These are phyloP conservation scores for Epicampocera succincta DNA, from an alignment of 2,888 invertebrate genomes.

Conservation along the genomic window DNA sequence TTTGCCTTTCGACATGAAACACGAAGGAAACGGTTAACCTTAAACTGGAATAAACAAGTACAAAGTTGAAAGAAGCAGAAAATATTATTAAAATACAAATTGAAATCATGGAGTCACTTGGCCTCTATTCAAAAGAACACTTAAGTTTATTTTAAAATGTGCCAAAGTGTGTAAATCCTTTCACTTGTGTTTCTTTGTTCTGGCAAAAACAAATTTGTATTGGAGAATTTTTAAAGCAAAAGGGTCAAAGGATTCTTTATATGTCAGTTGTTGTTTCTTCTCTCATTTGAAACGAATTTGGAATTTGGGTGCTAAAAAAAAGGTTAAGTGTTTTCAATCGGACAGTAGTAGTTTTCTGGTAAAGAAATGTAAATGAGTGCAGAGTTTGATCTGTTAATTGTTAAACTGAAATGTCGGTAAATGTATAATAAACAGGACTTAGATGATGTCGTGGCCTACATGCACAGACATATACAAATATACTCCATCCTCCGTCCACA, in stretches of 20 bases:
- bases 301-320: constrained; percentile 37
- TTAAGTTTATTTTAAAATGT: constrained; percentile 39
- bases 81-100: constrained; percentile 24
- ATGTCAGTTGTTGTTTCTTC: constrained; percentile 13
- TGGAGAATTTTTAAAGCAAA: constrained; percentile 9
- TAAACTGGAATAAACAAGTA: constrained; percentile 15
- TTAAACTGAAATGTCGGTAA: too few species aligned
- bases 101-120: constrained; percentile 44
- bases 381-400: too few species aligned
- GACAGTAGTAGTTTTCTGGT: too few species aligned
- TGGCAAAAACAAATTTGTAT: constrained; percentile 1
- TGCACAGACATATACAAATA: too few species aligned
- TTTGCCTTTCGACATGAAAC: too few species aligned
- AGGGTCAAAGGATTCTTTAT: constrained; percentile 56
- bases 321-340: constrained; percentile 40
- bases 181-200: not conserved
- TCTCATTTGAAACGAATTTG: not conserved
- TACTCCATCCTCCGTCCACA: too few species aligned
- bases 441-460: too few species aligned
- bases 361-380: too few species aligned
- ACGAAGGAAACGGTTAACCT: not conserved
- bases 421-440: too few species aligned
- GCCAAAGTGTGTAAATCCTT: constrained; percentile 32
- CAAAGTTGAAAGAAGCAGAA: constrained; percentile 1
- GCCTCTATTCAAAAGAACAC: constrained; percentile 22